Evolutionary conservation across 1,140 invertebrate genomes (phyloP).

Genomic region (Periplaneta americana): DNA sequence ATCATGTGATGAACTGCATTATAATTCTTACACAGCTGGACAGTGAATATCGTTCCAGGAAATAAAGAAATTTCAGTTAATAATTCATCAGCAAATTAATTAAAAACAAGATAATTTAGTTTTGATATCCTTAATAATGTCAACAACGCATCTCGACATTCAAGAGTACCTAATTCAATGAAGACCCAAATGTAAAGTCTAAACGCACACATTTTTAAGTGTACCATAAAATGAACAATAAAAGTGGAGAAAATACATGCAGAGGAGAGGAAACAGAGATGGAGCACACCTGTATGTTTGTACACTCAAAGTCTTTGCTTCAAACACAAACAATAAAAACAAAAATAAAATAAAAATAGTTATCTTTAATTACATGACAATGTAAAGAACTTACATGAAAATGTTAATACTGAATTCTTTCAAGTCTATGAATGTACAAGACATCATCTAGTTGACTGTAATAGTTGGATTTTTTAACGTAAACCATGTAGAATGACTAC

Average conservation of each 20-base stretch:
- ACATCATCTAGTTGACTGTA: background rate
- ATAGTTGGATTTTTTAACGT: background rate
- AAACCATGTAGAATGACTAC: background rate
- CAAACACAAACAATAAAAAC: background rate
- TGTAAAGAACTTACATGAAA: background rate
- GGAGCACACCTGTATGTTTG: background rate
- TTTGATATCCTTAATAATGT: too few species aligned
- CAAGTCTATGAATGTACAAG: background rate
- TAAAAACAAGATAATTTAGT: too few species aligned
- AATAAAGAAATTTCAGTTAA: too few species aligned
- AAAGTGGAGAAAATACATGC: background rate
- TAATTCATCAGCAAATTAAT: too few species aligned
- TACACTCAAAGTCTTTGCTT: background rate
- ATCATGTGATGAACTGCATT: too few species aligned
- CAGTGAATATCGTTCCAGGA: too few species aligned
- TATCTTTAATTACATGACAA: background rate
- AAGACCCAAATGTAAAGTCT: too few species aligned
- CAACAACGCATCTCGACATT: too few species aligned
- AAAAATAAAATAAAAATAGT: background rate
- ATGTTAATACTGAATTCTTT: background rate
- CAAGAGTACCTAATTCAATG: too few species aligned
- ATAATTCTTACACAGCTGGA: too few species aligned
- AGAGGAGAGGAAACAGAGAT: background rate
- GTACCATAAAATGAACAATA: too few species aligned
- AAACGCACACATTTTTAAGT: too few species aligned